Evolutionary conservation across 2,888 invertebrate species (phyloP).

Genomic region (Tillus elongatus): DNA sequence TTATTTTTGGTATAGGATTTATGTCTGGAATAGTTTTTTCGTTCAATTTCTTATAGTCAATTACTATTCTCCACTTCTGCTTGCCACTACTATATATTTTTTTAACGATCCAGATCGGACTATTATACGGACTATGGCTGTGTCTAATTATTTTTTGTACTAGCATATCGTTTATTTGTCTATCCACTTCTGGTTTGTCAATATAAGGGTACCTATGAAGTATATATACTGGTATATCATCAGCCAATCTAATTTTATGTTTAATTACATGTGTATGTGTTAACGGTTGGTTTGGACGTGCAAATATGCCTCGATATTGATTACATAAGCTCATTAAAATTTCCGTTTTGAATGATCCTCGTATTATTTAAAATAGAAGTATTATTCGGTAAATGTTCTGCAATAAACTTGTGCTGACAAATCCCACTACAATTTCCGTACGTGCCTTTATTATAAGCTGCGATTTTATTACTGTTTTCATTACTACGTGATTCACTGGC

Average conservation of each 20-base stretch:
- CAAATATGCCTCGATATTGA: too few species aligned
- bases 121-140: background rate
- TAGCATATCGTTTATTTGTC: background rate
- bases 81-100: too few species aligned
- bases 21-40: background rate
- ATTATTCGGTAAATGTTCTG: too few species aligned
- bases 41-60: background rate
- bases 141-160: background rate
- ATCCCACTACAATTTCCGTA: too few species aligned
- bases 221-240: background rate
- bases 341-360: too few species aligned
- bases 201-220: background rate
- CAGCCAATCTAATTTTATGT: background rate
- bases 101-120: background rate
- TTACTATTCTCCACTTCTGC: constrained; percentile 1
- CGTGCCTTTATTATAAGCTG: too few species aligned
- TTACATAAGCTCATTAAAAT: too few species aligned
- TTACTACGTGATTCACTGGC: too few species aligned
- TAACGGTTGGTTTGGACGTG: too few species aligned
- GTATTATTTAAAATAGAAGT: too few species aligned
- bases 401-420: too few species aligned
- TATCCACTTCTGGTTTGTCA: background rate
- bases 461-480: too few species aligned
- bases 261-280: background rate
- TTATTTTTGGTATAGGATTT: background rate